Conservation (phyloP, 2,888 invertebrate species). For the Dromius quadrimaculatus region DNA sequence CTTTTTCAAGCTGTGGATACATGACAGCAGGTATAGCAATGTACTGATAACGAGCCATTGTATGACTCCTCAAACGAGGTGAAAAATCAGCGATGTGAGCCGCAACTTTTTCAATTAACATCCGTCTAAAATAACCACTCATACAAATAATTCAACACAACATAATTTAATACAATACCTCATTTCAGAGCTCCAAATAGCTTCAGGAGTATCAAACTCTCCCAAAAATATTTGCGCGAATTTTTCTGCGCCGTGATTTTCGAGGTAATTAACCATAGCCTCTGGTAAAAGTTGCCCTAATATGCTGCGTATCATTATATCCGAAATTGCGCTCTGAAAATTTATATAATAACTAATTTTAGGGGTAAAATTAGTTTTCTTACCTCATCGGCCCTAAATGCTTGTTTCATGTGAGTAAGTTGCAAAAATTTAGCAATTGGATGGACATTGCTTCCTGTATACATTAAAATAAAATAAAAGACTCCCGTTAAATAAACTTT, state of each 20-base stretch:
- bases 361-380: constrained; percentile 57
- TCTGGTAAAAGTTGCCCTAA: constrained; percentile 95
- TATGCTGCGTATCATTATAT: constrained; percentile 93
- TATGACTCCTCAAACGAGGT: constrained; percentile 92
- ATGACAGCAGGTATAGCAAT: constrained; percentile 93
- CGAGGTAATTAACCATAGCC: constrained; percentile 98
- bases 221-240: constrained; percentile 98
- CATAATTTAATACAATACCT: constrained; percentile 68
- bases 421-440: constrained; percentile 95
- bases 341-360: background rate
- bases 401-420: constrained; percentile 95
- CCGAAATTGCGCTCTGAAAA: constrained; percentile 69
- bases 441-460: constrained; percentile 97
- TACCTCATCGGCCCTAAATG: constrained; percentile 92
- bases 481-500: constrained; percentile 95
- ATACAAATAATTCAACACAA: background rate
- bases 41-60: constrained; percentile 94
- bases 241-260: constrained; percentile 97
- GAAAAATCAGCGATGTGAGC: constrained; percentile 98
- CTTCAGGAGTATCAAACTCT: constrained; percentile 99
- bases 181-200: constrained; percentile 99
- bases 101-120: constrained; percentile 97
- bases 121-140: constrained; percentile 71
- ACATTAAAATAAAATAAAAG: constrained; percentile 98
- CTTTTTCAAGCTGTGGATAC: constrained; percentile 94